A percentile compares a stretch with the other conserved stretches of the same genome.
phyloP scores from a whole-genome alignment of 2,113 vertebrate species.

The Eublepharis macularius region DNA sequence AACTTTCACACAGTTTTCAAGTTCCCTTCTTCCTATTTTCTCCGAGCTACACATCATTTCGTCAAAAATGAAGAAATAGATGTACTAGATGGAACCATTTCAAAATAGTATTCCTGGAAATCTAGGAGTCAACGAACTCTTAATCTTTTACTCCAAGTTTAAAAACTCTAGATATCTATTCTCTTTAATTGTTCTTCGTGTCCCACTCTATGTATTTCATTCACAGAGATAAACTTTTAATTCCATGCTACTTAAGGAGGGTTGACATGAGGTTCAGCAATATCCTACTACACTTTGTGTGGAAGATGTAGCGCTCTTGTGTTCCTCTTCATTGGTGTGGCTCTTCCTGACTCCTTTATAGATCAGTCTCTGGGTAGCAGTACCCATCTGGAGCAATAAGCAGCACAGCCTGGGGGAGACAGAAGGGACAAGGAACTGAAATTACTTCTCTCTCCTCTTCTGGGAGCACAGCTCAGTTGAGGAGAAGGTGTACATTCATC shows the following conservation, averaged over 20 bases:
- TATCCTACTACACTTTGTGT: no score
- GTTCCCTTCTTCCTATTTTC: slow-evolving; percentile 47
- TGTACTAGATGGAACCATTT: slow-evolving; percentile 57
- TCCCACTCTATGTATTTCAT: slow-evolving; percentile 44
- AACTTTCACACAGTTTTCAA: slow-evolving; percentile 75
- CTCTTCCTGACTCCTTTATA: no score
- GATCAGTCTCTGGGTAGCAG: no score
- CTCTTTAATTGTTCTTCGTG: slow-evolving; percentile 38
- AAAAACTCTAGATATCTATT: slow-evolving; percentile 20
- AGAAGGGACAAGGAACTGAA: no score
- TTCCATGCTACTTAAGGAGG: background rate
- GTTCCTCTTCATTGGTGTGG: no score
- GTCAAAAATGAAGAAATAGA: slow-evolving; percentile 62
- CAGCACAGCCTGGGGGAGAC: no score
- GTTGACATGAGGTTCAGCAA: background rate
- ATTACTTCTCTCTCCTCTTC: no score
- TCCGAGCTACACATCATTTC: slow-evolving; percentile 55
- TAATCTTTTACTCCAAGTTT: slow-evolving; percentile 10
- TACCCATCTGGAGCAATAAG: no score
- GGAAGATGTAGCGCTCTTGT: no score
- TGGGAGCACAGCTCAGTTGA: no score
- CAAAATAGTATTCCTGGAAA: slow-evolving; percentile 56
- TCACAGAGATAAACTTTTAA: background rate
- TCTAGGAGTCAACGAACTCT: slow-evolving; percentile 55
- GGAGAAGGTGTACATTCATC: no score